Evolutionary conservation across 2,888 invertebrate genomes (phyloP), one percentile per base, ranked within the genome.

Genomic region (Sacculina carcini): DNA sequence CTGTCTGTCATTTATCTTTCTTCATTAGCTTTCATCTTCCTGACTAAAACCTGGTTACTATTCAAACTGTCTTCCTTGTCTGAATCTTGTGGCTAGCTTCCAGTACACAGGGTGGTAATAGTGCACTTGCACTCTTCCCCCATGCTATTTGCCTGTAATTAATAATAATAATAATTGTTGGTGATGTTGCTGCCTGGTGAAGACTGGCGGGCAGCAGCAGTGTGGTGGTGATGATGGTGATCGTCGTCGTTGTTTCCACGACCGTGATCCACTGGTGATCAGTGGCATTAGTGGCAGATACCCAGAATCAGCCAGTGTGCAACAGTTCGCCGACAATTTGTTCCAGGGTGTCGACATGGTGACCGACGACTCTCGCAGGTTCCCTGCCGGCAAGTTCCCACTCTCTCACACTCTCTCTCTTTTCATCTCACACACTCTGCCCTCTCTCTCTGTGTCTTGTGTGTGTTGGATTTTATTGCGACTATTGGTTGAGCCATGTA

Each of bases 331-430:
- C 62, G 74, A 81, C 61, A 79, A 92, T 66, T 75, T 96, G 51
- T 80, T 87, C 66, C 79, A 79, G 55, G 85, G 86, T 51, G 75
- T 86, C 42, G 94, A 96, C 65, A 77, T 96, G 71, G 79, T 94
- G 55, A 90, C 86, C 29, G 89, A 82, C 58, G 89, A 90, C 64
- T 81, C 79, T 58, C 71, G 86, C 57, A 73, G 92, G 63, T 94
- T 90, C 90, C 75, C 80, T 5, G 71, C 77, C 57, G 80, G 74
- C 74, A 63, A 61, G 59, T 58, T 24, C 19, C 38, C 44, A 19
- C 9, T 53, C n/a, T 50, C 38, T 6, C n/a, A 23, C 10, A 52
- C n/a, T n/a, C n/a, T n/a, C n/a, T n/a, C n/a, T n/a, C n/a, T n/a
- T n/a, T n/a, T n/a, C 28, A 48, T 48, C 23, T 34, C 40, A 47